Percentiles rank a stretch among this genome's conserved stretches.
phyloP scores from a whole-genome alignment of 2,113 vertebrate species.

The Xiphophorus hellerii region DNA sequence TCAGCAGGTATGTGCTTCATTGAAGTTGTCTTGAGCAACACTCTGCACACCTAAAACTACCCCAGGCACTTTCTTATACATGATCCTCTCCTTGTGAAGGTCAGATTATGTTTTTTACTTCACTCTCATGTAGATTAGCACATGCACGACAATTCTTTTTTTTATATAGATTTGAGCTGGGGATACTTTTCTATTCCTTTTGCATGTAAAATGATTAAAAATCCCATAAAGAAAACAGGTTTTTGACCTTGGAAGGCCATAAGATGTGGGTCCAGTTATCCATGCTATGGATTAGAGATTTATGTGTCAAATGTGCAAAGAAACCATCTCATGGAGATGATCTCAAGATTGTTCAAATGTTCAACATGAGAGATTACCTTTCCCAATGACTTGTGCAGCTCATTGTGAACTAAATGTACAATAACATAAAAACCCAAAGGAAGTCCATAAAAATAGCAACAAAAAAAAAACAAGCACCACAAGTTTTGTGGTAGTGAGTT shows the following conservation, averaged over 20 bases:
- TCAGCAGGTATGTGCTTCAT: conserved; percentile 43
- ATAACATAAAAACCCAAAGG: neutral
- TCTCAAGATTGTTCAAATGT: neutral
- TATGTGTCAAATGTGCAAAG: too few species aligned
- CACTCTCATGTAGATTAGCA: neutral
- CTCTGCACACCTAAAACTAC: conserved; percentile 13
- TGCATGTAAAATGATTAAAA: neutral
- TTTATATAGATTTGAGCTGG: neutral
- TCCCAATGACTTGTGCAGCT: neutral
- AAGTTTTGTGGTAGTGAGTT: neutral
- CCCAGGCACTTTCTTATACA: conserved; percentile 23
- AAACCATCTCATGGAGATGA: too few species aligned
- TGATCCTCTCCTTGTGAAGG: conserved; percentile 35
- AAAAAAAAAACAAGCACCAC: neutral
- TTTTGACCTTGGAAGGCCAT: neutral
- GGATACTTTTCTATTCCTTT: neutral
- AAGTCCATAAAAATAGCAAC: neutral
- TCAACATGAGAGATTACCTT: neutral
- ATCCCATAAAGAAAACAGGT: neutral
- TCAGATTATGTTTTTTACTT: conserved; percentile 20
- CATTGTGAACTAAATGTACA: neutral
- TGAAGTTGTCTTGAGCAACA: conserved; percentile 41
- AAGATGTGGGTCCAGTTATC: neutral
- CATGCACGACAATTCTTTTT: neutral
- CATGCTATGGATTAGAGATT: too few species aligned